Base-by-base conservation (phyloP, 2,797 vertebrate species). In the Chaenodraco wilsoni region DNA sequence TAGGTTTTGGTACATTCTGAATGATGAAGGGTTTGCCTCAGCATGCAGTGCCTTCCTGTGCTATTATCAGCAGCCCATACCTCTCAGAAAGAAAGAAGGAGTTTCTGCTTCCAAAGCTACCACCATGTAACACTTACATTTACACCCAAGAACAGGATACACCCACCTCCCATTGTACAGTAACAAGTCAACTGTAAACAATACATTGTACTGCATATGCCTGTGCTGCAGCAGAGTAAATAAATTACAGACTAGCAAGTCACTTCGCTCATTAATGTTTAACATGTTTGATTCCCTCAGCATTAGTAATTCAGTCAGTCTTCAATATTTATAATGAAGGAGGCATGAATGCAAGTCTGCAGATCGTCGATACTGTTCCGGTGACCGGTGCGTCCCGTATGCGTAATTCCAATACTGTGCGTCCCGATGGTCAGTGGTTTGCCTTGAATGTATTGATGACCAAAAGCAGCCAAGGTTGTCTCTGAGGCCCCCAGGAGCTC, bases 241-340 rank as follows among this genome's bases (percentile, higher is more conserved):
- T 73, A 72, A 61, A 83, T 78, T 14, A 75, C 33, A 62, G 57
- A n/a, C 48, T 45, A 44, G 48, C 41, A 52, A 68, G 67, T 72
- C 49, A 82, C 74, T 77, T 63, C 40, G 16, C 69, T 70, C 78
- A 75, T 87, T 50, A 81, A 79, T 81, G 74, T 82, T 79, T 78
- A 74, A 79, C 66, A 21, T n/a, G 79, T 68, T 77, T 79, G 73
- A 84, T 65, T 76, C 52, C 13, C 61, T 17, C 65, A 64, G 60
- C 72, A 87, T 84, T 83, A 84, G 76, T 62, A 79, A 84, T 76
- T 76, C 64, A 83, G 62, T 69, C 83, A 73, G 62, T 77, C 68
- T 72, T 80, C 59, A 52, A 54, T 76, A 68, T 88, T 87, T 85
- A 79, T 87, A 83, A 85, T 67, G 78, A 81, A 84, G 66, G 65